phyloP scores from a whole-genome alignment of 2,113 vertebrate species.

The Ploceus nigricollis region DNA sequence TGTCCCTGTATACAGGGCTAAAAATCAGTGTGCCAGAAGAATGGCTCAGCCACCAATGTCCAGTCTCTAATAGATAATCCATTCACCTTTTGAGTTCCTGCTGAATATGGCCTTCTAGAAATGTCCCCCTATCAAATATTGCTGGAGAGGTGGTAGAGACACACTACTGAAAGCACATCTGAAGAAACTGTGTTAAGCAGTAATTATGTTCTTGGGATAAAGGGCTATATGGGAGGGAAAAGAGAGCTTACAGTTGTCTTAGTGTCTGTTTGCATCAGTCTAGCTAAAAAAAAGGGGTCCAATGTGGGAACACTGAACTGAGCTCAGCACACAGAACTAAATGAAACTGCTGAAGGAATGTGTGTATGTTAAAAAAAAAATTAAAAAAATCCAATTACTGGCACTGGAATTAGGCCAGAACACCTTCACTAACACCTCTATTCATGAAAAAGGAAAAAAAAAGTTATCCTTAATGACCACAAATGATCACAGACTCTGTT shows the following conservation, averaged over 20 bases:
- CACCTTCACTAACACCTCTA: constrained; percentile 64
- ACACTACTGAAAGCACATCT: background rate
- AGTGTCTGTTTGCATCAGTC: background rate
- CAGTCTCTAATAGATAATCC: background rate
- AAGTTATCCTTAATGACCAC: constrained; percentile 43
- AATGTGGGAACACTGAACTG: background rate
- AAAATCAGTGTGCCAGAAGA: background rate
- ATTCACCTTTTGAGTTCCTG: background rate
- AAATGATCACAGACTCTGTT: constrained; percentile 52
- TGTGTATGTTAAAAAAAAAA: background rate
- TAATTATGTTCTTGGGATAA: background rate
- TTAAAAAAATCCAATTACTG: constrained; percentile 18
- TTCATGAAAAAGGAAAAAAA: background rate
- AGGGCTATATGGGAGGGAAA: background rate
- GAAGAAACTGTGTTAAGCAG: background rate
- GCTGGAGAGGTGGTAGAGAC: background rate
- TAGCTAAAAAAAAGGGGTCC: background rate
- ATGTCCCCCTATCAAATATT: background rate
- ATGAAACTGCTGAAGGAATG: constrained; percentile 27
- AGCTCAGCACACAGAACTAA: background rate
- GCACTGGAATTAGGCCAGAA: constrained; percentile 45
- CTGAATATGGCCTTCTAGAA: background rate
- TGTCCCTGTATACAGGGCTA: background rate
- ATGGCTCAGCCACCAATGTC: background rate
- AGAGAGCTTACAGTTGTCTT: background rate